Base-by-base conservation (phyloP, 2,797 vertebrate genomes). In the Pseudochromis fuscus region DNA sequence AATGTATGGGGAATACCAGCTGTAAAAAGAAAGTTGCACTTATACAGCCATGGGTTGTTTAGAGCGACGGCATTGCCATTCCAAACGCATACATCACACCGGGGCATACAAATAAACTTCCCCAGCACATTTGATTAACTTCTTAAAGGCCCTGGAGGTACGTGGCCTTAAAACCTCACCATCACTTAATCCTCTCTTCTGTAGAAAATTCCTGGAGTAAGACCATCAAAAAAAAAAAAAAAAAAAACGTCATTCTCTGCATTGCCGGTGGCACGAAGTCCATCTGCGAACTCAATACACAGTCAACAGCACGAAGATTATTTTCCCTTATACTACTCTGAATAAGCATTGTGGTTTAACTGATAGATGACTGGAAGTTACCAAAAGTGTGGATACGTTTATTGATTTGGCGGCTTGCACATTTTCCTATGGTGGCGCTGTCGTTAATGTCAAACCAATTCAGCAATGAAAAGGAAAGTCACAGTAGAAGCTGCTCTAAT, bases 111-210 rank as follows among this genome's bases (percentile, higher is more conserved):
- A 90, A 90, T 89, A 85, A 89, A 92, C 80, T 71, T 72, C 28
- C 58, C 40, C 68, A 68, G 72, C 82, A 90, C 82, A 69, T 91
- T 91, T 87, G 84, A 92, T 91, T 86, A 90, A 90, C 80, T 82
- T 90, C 84, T 87, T 48, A 40, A 67, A 72, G 31, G 72, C 62
- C 91, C 89, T 70, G 45, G 35, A 92, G 91, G 82, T 80, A 49
- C 37, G 40, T 70, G 75, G 87, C 81, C 87, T 78, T 82, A 77
- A 87, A 83, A 77, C 81, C 72, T 83, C 81, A 62, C 77, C 82
- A 84, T 70, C 66, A 2, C 85, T 89, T 89, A 91, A 91, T 92
- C 85, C 86, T 75, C 73, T 75, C 59, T 66, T 84, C 72, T 73
- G 75, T 55, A 55, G 72, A 83, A 82, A 77, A 83, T 79, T 88